These are phyloP conservation scores for Polypedilum vanderplanki DNA, from an alignment of 1,140 invertebrate genomes.

Conservation along the genomic window DNA sequence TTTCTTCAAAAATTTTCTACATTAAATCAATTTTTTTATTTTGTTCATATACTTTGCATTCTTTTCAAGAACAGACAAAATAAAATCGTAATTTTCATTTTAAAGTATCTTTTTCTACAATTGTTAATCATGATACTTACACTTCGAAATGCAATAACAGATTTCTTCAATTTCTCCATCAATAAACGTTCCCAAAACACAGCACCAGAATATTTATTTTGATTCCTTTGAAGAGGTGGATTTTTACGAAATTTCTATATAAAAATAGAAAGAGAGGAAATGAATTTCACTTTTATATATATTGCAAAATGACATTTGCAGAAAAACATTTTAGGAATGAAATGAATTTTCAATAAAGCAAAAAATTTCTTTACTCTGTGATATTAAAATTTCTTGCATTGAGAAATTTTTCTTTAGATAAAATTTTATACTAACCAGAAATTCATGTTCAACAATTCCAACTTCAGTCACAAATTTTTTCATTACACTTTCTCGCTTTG, in stretches of 20 bases:
- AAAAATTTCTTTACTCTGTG: too few relatives aligned
- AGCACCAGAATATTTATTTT: slow-evolving; percentile 68
- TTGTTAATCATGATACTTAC: slow-evolving; percentile 34
- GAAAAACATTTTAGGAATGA: too few relatives aligned
- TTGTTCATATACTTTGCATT: too few relatives aligned
- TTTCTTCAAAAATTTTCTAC: background rate
- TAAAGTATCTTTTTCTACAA: background rate
- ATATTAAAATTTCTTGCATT: too few relatives aligned
- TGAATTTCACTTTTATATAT: background rate
- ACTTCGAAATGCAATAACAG: slow-evolving; percentile 67
- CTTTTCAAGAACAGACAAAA: too few relatives aligned
- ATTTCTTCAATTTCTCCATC: slow-evolving; percentile 67
- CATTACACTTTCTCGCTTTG: slow-evolving; percentile 79
- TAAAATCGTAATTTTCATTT: background rate
- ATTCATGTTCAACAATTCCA: slow-evolving; percentile 55
- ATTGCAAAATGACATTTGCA: too few relatives aligned
- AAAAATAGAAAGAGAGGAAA: background rate
- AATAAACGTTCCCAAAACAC: slow-evolving; percentile 76
- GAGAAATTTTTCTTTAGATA: too few relatives aligned
- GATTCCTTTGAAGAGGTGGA: slow-evolving; percentile 67
- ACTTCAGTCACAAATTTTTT: slow-evolving; percentile 79
- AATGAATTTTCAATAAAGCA: too few relatives aligned
- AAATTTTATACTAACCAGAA: slow-evolving; percentile 48
- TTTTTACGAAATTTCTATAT: slow-evolving; percentile 56
- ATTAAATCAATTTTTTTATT: too few relatives aligned